A percentile compares a stretch with the other conserved stretches of the same genome.
phyloP scores from a whole-genome alignment of 2,113 vertebrate genomes.

The Hypanus sabinus region DNA sequence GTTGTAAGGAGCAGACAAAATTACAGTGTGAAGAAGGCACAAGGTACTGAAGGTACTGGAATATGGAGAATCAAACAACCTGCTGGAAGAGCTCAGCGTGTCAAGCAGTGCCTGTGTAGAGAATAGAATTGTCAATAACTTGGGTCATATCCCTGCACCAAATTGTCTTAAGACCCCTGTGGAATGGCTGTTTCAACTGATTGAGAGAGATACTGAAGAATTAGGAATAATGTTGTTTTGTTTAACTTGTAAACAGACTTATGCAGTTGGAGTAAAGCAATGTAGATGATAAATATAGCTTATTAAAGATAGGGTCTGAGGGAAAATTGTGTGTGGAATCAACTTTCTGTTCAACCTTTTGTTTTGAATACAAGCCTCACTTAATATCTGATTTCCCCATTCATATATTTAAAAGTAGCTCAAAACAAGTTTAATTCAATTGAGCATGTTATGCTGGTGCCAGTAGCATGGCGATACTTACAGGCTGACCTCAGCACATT shows the following conservation, averaged over 20 bases:
- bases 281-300: not conserved
- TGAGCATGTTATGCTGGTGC: too few relatives aligned
- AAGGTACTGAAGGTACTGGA: too few relatives aligned
- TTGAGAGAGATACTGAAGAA: not conserved
- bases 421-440: not conserved
- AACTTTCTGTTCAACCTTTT: not conserved
- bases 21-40: not conserved
- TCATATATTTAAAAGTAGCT: not conserved
- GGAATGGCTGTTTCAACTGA: not conserved
- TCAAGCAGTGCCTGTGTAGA: too few relatives aligned
- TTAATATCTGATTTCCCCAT: not conserved
- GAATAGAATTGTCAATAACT: too few relatives aligned
- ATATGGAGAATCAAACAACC: too few relatives aligned
- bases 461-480: too few relatives aligned
- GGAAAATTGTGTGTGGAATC: not conserved
- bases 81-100: too few relatives aligned
- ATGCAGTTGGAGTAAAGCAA: not conserved
- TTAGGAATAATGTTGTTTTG: slow-evolving; percentile 9
- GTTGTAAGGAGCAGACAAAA: not conserved
- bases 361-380: not conserved
- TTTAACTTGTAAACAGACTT: slow-evolving; percentile 2
- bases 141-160: too few relatives aligned
- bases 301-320: not conserved
- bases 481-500: too few relatives aligned
- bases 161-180: too few relatives aligned